phyloP scores from a whole-genome alignment of 2,797 vertebrate genomes.

The Huso huso region DNA sequence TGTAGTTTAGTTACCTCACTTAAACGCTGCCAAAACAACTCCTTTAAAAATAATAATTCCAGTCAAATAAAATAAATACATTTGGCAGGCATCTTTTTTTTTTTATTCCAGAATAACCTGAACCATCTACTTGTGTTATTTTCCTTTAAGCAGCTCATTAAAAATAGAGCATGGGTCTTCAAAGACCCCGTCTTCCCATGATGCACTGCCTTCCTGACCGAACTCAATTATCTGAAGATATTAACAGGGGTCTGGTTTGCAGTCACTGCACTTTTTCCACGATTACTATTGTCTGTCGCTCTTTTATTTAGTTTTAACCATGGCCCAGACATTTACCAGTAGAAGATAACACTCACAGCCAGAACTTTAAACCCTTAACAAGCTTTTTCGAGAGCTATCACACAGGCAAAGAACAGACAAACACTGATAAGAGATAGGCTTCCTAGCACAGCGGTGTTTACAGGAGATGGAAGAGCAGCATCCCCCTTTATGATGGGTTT shows the following conservation, averaged over 20 bases:
- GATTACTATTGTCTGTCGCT: not conserved
- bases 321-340: not conserved
- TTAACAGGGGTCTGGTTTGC: not conserved
- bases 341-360: constrained; percentile 14
- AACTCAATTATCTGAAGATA: not conserved
- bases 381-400: constrained; percentile 10
- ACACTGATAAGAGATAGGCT: constrained; percentile 23
- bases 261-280: not conserved
- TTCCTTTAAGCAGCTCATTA: no score
- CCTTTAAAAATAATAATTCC: no score
- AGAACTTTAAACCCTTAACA: constrained; percentile 43
- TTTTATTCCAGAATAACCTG: no score
- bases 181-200: no score
- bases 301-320: not conserved
- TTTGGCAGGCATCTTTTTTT: no score
- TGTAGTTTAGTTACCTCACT: no score
- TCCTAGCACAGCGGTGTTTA: constrained; percentile 7
- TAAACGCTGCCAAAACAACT: no score
- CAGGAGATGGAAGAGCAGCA: not conserved
- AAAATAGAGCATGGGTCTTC: no score
- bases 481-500: not conserved
- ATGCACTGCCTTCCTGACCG: not conserved
- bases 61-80: no score
- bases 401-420: constrained; percentile 17
- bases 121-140: no score